Base-by-base conservation (phyloP, 2,113 vertebrate genomes). In the Genyomyrus donnyi region DNA sequence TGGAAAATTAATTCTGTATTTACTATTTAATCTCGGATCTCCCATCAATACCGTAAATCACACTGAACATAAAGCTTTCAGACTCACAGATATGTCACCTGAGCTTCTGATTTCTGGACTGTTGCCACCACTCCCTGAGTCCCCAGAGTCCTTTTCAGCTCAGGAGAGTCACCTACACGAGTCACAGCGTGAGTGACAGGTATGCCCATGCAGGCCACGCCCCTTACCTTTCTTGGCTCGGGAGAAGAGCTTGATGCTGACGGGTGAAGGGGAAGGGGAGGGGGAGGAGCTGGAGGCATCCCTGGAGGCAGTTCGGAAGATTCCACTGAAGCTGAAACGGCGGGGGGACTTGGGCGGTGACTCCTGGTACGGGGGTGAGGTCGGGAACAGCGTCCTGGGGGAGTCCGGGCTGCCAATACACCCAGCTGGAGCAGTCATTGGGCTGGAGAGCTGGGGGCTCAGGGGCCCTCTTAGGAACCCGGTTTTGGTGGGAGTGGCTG, bases 201-300 rank as follows among this genome's bases (percentile, higher is more conserved):
- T 42, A 24, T 8, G 2, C 42, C 24, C 83, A n/a, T 5, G 42
- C 21, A 85, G 45, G 45, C 83, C 83, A 39, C 9, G 89, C 56
- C n/a, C 35, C 97, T 98, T 96, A 99, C 98, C 97, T 98, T 97
- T 99, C 94, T 95, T 97, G 93, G 97, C 96, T 93, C 98, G 97
- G 93, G 98, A 97, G 96, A 99, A 99, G 94, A 99, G 96, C 94
- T 97, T 97, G 94, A 98, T 97, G 95, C 97, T 97, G 45, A 96
- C 95, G 6, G 97, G 96, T 15, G 96, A 97, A 93, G 97, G 96
- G 92, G 97, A 97, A 91, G 95, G 96, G 92, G 96, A 96, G 93
- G 17, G 35, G 70, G 94, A 88, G 3, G 94, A 95, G 92, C 93
- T 96, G 56, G 70, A 35, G 74, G 95, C 94, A 39, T 97, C 96